A percentile compares a stretch with the other conserved stretches of the same genome.
Evolutionary conservation across 2,797 vertebrate species (phyloP).

Genomic region (Peromyscus aztecus): DNA sequence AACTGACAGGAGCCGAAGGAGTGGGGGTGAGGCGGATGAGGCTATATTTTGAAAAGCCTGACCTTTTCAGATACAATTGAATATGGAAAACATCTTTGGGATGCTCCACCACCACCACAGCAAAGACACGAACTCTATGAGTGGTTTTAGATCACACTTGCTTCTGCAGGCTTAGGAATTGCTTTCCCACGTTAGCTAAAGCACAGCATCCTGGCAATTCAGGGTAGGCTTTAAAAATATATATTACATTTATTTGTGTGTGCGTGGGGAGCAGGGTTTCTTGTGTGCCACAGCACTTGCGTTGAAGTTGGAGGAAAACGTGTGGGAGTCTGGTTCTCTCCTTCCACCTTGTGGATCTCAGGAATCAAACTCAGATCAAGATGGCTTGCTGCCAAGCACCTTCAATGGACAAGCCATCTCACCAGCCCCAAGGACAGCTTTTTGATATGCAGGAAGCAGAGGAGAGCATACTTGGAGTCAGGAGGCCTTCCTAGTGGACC

Average conservation of each 20-base stretch:
- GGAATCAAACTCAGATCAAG: neutral
- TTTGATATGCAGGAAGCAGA: neutral
- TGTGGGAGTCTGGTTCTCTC: neutral
- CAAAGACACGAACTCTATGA: neutral
- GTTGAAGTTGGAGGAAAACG: neutral
- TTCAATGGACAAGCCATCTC: neutral
- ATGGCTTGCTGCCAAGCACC: neutral
- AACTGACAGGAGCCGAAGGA: constrained; percentile 55
- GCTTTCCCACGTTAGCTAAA: constrained; percentile 32
- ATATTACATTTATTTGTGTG: constrained; percentile 23
- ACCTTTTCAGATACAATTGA: constrained; percentile 66
- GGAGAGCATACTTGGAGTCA: neutral
- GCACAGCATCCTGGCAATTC: constrained; percentile 9
- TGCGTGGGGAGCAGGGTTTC: neutral
- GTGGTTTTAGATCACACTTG: constrained; percentile 38
- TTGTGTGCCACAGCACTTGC: neutral
- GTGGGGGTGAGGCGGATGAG: neutral
- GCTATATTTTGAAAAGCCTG: constrained; percentile 53
- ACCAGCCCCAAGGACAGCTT: neutral
- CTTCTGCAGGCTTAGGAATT: constrained; percentile 21
- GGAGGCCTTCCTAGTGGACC: neutral
- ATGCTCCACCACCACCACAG: neutral
- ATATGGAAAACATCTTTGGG: constrained; percentile 44
- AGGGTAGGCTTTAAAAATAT: constrained; percentile 16
- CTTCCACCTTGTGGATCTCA: neutral